Evolutionary conservation across 2,888 invertebrate genomes (phyloP), one percentile per base, ranked within the genome.

Genomic region (Eupithecia insigniata): DNA sequence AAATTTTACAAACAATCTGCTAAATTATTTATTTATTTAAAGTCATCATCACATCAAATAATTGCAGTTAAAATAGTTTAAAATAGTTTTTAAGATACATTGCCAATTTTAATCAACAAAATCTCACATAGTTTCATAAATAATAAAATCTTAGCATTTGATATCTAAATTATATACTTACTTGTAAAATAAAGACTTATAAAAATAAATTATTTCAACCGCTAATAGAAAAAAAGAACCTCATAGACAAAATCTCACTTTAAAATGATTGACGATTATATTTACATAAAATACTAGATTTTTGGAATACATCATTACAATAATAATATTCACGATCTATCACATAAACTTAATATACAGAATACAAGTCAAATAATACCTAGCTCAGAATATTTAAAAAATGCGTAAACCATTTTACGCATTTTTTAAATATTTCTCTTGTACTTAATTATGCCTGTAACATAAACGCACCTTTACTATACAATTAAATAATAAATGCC

Each of bases 401-500:
- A n/a, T n/a, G n/a, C n/a, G n/a, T n/a, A n/a, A n/a, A n/a, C n/a
- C n/a, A n/a, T n/a, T 62, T 67, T 71, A 74, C 66, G 64, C 26
- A 72, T 75, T 72, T 79, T 79, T 75, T 76, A 71, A n/a, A 16
- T 66, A 12, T 22, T 32, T 78, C 77, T 77, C 74, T 67, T 69
- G 71, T 70, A 70, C 61, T 73, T 68, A n/a, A n/a, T n/a, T n/a
- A 78, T 62, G 32, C 46, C 26, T 32, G 70, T 71, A 82, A 78
- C 78, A 80, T 82, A 84, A 83, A 86, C 87, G 85, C 87, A 88
- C 86, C 85, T 84, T 79, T 81, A 28, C 72, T 73, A 78, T 76
- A 81, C 75, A n/a, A 55, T 80, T 79, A 81, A 79, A 82, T 81
- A 80, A 85, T 83, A 87, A 88, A 88, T 87, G 85, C 87, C 81